A percentile compares a stretch with the other conserved stretches of the same genome.
These are phyloP conservation scores for Oncorhynchus gorbuscha DNA, from an alignment of 2,113 vertebrate species.

Conservation along the genomic window DNA sequence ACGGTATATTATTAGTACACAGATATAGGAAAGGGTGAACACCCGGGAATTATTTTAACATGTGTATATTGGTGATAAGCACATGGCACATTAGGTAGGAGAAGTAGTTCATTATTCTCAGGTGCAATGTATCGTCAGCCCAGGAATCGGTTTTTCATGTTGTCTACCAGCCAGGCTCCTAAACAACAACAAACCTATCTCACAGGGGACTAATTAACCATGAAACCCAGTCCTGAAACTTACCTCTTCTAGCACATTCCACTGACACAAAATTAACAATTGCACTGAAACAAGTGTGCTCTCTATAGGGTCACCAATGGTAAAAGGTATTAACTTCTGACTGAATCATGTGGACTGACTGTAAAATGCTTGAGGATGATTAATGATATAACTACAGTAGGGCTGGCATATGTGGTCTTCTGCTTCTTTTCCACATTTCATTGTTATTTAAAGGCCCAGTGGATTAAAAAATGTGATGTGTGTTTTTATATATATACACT, in stretches of 20 bases:
- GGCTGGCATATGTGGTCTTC: slow-evolving; percentile 10
- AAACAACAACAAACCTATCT: slow-evolving; percentile 34
- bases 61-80: neutral
- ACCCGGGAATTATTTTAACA: neutral
- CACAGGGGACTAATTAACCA: slow-evolving; percentile 49
- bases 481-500: too few species aligned
- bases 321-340: slow-evolving; percentile 50
- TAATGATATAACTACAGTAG: slow-evolving; percentile 13
- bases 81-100: neutral
- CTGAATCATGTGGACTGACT: slow-evolving; percentile 37
- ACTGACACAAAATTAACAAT: slow-evolving; percentile 42
- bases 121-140: neutral
- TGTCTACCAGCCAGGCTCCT: slow-evolving; percentile 23
- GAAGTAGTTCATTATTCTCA: neutral
- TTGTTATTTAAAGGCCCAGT: slow-evolving; percentile 11
- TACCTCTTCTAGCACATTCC: slow-evolving; percentile 34
- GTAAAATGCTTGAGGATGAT: slow-evolving; percentile 31
- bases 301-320: slow-evolving; percentile 40
- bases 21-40: slow-evolving; percentile 9
- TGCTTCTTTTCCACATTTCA: slow-evolving; percentile 9
- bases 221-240: slow-evolving; percentile 40
- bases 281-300: slow-evolving; percentile 43
- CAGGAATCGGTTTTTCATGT: slow-evolving; percentile 41
- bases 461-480: too few species aligned
- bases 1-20: slow-evolving; percentile 6